Conservation (phyloP, 2,888 invertebrate genomes). For the Epinotia nisella region DNA sequence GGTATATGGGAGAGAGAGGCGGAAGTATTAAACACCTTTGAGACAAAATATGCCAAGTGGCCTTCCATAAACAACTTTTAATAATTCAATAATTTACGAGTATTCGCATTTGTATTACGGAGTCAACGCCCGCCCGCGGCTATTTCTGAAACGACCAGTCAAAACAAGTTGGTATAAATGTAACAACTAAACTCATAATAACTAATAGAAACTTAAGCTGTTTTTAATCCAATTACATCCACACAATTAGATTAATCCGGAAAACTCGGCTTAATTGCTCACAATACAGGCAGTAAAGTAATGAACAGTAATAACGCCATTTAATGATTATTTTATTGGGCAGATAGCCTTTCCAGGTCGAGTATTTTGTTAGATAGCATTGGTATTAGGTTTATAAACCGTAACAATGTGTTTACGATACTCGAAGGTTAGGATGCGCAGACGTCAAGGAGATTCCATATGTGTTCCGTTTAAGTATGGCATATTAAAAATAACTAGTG, state of each 20-base stretch:
- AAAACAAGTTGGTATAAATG: not conserved
- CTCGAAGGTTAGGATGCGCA: no score
- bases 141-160: not conserved
- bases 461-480: no score
- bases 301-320: conserved; percentile 25
- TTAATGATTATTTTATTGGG: conserved; percentile 30
- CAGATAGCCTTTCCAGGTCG: conserved; percentile 27
- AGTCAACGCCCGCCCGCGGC: not conserved
- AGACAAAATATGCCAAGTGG: not conserved
- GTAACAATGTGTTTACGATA: not conserved
- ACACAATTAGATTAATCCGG: conserved; percentile 16
- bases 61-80: not conserved
- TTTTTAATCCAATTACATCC: not conserved
- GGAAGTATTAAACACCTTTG: no score
- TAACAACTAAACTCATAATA: not conserved
- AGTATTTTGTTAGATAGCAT: conserved; percentile 13
- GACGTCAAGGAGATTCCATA: no score
- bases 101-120: not conserved
- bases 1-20: no score
- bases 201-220: not conserved
- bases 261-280: conserved; percentile 24
- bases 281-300: conserved; percentile 6
- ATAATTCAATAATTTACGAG: conserved; percentile 3
- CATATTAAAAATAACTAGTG: no score
- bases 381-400: conserved; percentile 5